Conservation (phyloP, 2,113 vertebrate genomes). For the Recurvirostra avosetta region DNA sequence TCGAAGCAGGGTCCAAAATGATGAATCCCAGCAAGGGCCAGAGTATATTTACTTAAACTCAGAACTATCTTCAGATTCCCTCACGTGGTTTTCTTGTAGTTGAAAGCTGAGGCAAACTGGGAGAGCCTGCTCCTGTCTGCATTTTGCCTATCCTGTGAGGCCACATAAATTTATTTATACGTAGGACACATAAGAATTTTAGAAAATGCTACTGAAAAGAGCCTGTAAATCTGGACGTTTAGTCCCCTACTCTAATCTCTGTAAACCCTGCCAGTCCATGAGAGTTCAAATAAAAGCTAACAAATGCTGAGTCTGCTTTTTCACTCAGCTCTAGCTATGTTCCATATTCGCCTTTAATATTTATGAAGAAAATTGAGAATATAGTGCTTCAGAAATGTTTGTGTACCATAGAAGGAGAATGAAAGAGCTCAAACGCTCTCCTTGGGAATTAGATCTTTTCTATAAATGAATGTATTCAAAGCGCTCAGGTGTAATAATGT, state of each 20-base stretch:
- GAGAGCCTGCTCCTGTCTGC: not conserved
- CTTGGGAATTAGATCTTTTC: not conserved
- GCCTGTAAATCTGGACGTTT: not conserved
- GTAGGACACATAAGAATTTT: not conserved
- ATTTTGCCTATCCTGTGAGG: not conserved
- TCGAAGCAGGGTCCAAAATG: not conserved
- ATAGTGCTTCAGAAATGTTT: constrained; percentile 19
- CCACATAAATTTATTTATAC: not conserved
- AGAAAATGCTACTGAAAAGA: not conserved
- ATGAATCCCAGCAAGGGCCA: not conserved
- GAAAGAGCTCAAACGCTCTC: not conserved
- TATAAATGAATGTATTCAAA: not conserved
- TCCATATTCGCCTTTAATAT: not conserved
- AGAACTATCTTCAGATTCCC: not conserved
- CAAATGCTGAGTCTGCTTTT: not conserved
- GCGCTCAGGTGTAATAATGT: not conserved
- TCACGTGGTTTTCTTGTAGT: not conserved
- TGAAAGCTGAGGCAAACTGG: not conserved
- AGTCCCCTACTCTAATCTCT: not conserved
- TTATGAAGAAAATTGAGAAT: constrained; percentile 31
- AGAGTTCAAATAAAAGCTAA: not conserved
- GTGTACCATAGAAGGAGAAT: not conserved
- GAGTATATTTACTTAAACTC: not conserved
- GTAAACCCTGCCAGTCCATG: not conserved
- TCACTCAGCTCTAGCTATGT: not conserved